These are phyloP conservation scores for Calameuta idolon DNA, from an alignment of 2,888 invertebrate species.

Conservation along the genomic window DNA sequence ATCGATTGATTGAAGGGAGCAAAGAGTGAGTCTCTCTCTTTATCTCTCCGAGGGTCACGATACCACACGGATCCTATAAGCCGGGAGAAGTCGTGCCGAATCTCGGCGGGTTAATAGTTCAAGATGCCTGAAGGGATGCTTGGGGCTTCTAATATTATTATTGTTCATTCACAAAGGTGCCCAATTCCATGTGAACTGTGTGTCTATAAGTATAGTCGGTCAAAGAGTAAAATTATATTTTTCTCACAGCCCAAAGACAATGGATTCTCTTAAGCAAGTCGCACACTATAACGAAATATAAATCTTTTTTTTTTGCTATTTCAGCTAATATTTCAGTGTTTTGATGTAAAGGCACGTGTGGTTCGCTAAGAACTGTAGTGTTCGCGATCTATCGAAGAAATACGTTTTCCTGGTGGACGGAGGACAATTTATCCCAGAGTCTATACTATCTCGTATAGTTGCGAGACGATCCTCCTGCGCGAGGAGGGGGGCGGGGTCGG, in stretches of 20 bases:
- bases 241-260: neutral
- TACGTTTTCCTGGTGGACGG: neutral
- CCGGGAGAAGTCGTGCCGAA: slow-evolving; percentile 41
- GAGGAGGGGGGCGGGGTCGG: no score
- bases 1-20: neutral
- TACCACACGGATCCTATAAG: neutral
- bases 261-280: neutral
- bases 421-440: neutral
- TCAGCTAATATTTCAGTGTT: neutral
- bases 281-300: neutral
- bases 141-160: slow-evolving; percentile 30
- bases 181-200: neutral
- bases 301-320: neutral
- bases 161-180: slow-evolving; percentile 38
- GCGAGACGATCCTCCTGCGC: no score
- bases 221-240: neutral
- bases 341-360: neutral
- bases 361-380: neutral
- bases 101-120: slow-evolving; percentile 55
- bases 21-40: neutral
- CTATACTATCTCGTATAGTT: no score
- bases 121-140: slow-evolving; percentile 50
- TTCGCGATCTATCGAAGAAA: neutral
- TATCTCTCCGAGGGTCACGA: neutral
- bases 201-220: neutral